Percentiles rank a stretch among this genome's conserved stretches.
phyloP scores from a whole-genome alignment of 2,888 invertebrate genomes.

The Sialis fuliginosa region DNA sequence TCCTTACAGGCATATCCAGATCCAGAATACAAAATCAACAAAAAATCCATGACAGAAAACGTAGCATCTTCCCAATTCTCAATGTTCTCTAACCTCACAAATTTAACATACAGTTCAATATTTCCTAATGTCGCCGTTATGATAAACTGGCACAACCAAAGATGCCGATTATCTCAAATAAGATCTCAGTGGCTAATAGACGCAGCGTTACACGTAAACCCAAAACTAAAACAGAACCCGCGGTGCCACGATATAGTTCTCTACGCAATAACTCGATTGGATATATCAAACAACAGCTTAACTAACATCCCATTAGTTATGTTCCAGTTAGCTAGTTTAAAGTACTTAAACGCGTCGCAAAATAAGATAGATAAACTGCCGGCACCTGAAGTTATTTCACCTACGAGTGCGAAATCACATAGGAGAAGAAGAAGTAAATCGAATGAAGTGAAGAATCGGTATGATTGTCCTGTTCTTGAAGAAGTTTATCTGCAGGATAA shows the following conservation, averaged over 20 bases:
- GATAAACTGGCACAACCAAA: constrained; percentile 84
- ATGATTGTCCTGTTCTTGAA: constrained; percentile 65
- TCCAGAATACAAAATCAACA: constrained; percentile 84
- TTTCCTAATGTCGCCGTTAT: constrained; percentile 73
- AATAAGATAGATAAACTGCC: constrained; percentile 72
- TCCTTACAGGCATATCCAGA: constrained; percentile 59
- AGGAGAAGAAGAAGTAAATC: constrained; percentile 17
- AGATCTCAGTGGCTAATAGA: constrained; percentile 68
- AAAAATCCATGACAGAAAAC: constrained; percentile 57
- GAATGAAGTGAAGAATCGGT: constrained; percentile 22
- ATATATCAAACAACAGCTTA: constrained; percentile 80
- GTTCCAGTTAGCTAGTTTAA: constrained; percentile 67
- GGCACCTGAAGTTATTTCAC: constrained; percentile 20
- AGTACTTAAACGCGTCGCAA: constrained; percentile 71
- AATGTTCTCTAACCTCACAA: constrained; percentile 31
- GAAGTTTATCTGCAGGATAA: constrained; percentile 88
- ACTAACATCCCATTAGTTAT: constrained; percentile 61
- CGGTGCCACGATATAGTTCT: constrained; percentile 49
- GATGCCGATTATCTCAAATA: constrained; percentile 49
- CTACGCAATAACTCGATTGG: constrained; percentile 84
- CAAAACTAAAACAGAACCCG: constrained; percentile 54
- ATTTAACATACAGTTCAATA: constrained; percentile 57
- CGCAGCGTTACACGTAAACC: constrained; percentile 73
- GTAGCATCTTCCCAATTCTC: constrained; percentile 34
- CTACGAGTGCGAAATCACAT: constrained; percentile 16